These are phyloP conservation scores for Drosophila littoralis DNA, from an alignment of 1,140 invertebrate genomes.

Conservation along the genomic window DNA sequence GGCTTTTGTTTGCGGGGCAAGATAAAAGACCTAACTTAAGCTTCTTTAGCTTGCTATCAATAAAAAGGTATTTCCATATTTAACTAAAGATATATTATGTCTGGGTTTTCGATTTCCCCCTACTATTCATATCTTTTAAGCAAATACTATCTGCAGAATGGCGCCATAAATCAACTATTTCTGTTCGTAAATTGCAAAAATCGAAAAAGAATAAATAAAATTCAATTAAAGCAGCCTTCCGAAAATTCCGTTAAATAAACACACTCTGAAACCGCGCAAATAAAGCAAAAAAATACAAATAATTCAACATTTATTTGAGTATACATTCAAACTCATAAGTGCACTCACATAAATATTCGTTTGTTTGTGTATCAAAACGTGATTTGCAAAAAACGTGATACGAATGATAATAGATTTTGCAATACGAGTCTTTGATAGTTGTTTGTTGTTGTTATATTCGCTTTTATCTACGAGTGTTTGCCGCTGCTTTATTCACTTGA, in stretches of 20 bases:
- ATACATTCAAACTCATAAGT: slow-evolving; percentile 17
- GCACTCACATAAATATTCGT: slow-evolving; percentile 33
- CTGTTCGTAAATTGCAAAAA: slow-evolving; percentile 4
- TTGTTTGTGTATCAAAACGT: slow-evolving; percentile 56
- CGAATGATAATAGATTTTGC: slow-evolving; percentile 9
- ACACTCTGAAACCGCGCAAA: slow-evolving; percentile 16
- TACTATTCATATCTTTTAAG: neutral
- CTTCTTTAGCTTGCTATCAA: neutral
- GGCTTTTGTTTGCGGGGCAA: neutral
- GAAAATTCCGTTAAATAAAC: slow-evolving; percentile 25
- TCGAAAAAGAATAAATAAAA: neutral
- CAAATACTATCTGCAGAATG: neutral
- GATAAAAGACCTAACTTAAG: neutral
- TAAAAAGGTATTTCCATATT: too few species aligned
- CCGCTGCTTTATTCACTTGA: slow-evolving; percentile 11
- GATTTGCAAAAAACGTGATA: slow-evolving; percentile 46
- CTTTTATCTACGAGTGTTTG: slow-evolving; percentile 28
- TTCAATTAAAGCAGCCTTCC: neutral
- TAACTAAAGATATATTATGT: neutral
- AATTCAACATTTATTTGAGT: slow-evolving; percentile 11
- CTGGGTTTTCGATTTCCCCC: neutral
- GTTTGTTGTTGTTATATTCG: neutral
- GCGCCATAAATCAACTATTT: slow-evolving; percentile 13
- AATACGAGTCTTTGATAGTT: slow-evolving; percentile 24
- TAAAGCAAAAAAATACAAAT: slow-evolving; percentile 17